Evolutionary conservation across 2,113 vertebrate genomes (phyloP), one percentile per base, ranked within the genome.

Genomic region (Pachypanchax playfairii): DNA sequence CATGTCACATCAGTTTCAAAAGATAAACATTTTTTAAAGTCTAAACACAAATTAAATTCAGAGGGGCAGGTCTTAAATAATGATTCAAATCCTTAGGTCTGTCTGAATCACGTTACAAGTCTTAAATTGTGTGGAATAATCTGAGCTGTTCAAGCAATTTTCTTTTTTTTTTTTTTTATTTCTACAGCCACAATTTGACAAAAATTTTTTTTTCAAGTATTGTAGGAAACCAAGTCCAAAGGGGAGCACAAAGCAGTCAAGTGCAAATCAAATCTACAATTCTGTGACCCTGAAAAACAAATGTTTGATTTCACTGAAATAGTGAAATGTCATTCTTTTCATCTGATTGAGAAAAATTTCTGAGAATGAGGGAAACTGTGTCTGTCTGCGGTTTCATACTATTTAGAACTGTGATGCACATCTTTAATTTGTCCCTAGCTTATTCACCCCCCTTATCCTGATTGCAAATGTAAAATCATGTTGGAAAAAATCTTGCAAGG

Each of bases 1-100:
- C 57, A 67, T 38, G 61, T 70, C 55, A 43, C 75, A 77, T 84
- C 44, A 57, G 43, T 43, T 47, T 71, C 48, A 26, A 22, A 22
- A 51, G 18, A 43, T 15, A 24, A 3, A 21, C 6, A 1, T 44
- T 41, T 11, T 51, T 44, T 29, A 15, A 20, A 14, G 28, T 9
- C 22, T 4, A 22, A 6, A 6, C 6, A 26, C 14, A 48, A 17
- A 35, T 15, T 17, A 49, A 20, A 31, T 50, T 9, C 3, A 10
- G 2, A 22, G 22, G 21, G 31, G 35, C 26, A n/a, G 36, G 21
- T 55, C 17, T 49, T 12, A 2, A n/a, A 22, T 55, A 17, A 2
- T 22, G 26, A 9, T 18, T 39, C 1, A 47, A 22, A 28, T 39
- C 52, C 4, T 24, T 53, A 21, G 31, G 18, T 11, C 12, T 12